These are phyloP conservation scores for Carassius gibelio DNA, from an alignment of 2,113 vertebrate genomes.

Conservation along the genomic window DNA sequence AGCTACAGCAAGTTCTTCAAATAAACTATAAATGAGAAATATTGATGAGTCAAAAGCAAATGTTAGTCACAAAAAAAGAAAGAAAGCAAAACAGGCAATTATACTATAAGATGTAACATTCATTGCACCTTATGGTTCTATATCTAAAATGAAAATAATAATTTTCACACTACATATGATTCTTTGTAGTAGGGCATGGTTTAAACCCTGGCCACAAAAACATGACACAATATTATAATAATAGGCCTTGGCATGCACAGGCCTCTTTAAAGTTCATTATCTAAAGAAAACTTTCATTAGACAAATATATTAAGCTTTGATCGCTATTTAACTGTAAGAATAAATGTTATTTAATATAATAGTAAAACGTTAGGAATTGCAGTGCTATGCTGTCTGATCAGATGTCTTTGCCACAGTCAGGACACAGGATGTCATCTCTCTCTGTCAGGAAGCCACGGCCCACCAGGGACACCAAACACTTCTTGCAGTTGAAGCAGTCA, in stretches of 20 bases:
- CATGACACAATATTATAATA: not conserved
- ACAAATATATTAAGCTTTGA: not conserved
- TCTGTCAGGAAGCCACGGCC: conserved; percentile 95
- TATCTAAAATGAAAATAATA: not conserved
- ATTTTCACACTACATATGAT: not conserved
- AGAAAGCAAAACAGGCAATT: no score
- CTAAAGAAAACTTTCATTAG: not conserved
- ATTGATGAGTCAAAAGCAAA: conserved; percentile 11
- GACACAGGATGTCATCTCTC: conserved; percentile 92
- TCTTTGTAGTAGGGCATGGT: not conserved
- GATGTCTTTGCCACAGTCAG: conserved; percentile 95
- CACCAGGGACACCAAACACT: conserved; percentile 92
- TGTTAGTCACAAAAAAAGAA: conserved; percentile 1
- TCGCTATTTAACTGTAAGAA: not conserved
- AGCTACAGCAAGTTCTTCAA: not conserved
- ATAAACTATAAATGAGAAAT: not conserved
- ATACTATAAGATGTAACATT: no score
- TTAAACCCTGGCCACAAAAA: not conserved
- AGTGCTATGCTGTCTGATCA: conserved; percentile 63
- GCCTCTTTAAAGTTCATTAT: not conserved
- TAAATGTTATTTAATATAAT: not conserved
- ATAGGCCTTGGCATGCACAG: not conserved
- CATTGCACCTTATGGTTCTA: not conserved
- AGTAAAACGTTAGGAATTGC: not conserved
- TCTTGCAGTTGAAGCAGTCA: conserved; percentile 97